Evolutionary conservation across 1,140 invertebrate species (phyloP), one percentile per base, ranked within the genome.

Genomic region (Bombus superbus): DNA sequence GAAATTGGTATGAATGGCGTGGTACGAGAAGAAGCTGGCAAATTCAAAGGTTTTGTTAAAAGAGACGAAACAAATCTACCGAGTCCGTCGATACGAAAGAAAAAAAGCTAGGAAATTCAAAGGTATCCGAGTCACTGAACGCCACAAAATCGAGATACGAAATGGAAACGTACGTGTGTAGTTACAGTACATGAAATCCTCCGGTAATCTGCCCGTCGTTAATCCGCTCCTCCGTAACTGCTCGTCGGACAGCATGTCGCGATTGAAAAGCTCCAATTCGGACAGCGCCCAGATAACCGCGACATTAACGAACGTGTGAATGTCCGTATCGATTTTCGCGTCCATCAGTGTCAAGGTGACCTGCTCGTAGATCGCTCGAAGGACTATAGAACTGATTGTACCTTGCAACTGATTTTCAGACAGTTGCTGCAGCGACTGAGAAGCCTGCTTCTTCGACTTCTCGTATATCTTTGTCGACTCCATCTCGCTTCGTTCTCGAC

Each of bases 231-330:
- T n/a, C 13, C 4, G 44, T 5, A n/a, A n/a, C 35, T 28, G 53
- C 22, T 73, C 73, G n/a, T 78, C 64, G 28, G 13, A 13, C 38
- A 69, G 38, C 28, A n/a, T n/a, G 38, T n/a, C 35, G 15, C 6
- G 53, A n/a, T 62, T 44, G 57, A 86, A 86, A 38, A 80, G 35
- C 35, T 80, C 35, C 35, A 88, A n/a, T 15, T 89, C 87, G 68
- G 53, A 38, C 64, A 89, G 47, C 18, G 69, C 71, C 71, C 79
- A 88, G 38, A 76, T 69, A 62, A 86, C 40, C n/a, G 80, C 64
- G 40, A 79, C 42, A 66, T 86, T 86, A 79, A 90, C 59, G 57
- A 91, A 88, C 64, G 76, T 57, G 62, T 66, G 59, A 76, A 82
- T 25, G 28, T 84, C 80, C 42, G 73, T 62, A 22, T 40, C 79